Conservation (phyloP, 2,797 vertebrate genomes). For the Spondyliosoma cantharus region DNA sequence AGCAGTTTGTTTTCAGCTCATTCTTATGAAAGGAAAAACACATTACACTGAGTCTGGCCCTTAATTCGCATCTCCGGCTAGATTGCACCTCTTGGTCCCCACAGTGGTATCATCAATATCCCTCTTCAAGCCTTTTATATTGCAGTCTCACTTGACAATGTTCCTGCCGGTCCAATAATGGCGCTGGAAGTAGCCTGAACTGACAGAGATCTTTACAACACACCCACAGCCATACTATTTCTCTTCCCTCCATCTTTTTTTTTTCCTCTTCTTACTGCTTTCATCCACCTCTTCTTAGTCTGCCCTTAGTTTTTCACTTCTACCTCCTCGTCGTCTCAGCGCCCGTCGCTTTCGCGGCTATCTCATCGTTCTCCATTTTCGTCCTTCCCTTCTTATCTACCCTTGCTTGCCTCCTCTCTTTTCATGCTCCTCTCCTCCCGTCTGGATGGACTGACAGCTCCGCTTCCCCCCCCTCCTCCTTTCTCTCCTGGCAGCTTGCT, state of each 20-base stretch:
- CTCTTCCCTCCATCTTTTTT: not conserved
- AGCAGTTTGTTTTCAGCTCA: conserved; percentile 15
- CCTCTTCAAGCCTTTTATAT: conserved; percentile 61
- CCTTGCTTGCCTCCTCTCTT: conserved; percentile 33
- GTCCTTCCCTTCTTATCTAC: conserved; percentile 58
- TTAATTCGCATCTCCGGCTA: conserved; percentile 32
- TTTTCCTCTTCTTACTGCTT: conserved; percentile 6
- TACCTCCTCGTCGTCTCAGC: conserved; percentile 16
- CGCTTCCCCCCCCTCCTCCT: not conserved
- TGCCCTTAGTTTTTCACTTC: conserved; percentile 34
- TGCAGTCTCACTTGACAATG: conserved; percentile 54
- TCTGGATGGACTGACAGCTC: conserved; percentile 35
- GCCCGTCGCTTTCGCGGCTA: conserved; percentile 9
- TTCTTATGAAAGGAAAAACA: conserved; percentile 4
- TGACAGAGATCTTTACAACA: conserved; percentile 48
- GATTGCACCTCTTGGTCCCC: conserved; percentile 40
- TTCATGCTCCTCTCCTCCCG: conserved; percentile 32
- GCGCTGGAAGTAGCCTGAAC: conserved; percentile 22
- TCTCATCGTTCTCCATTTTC: conserved; percentile 57
- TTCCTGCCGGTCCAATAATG: conserved; percentile 54
- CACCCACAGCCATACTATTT: conserved; percentile 36
- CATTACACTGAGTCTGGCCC: not conserved
- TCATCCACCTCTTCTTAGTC: conserved; percentile 41
- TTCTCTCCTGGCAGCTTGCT: conserved; percentile 20
- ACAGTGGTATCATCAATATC: conserved; percentile 59